Evolutionary conservation across 2,797 vertebrate genomes (phyloP).

Genomic region (Falco naumanni): DNA sequence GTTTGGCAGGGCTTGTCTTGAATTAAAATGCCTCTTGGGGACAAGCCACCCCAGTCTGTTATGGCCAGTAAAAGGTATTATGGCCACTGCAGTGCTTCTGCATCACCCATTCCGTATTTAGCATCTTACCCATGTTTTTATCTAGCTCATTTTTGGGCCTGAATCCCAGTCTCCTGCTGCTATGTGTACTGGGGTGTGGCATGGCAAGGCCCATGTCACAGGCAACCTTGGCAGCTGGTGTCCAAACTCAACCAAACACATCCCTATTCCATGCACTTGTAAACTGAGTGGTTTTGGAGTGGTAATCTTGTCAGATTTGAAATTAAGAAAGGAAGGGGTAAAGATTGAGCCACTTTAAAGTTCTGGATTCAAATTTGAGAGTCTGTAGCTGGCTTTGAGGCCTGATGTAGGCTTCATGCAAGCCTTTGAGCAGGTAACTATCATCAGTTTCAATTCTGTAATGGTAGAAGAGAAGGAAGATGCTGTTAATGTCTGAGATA

Average conservation of each 20-base stretch:
- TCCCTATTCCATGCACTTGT: neutral
- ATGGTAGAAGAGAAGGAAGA: neutral
- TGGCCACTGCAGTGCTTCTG: neutral
- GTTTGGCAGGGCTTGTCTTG: neutral
- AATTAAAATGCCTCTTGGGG: neutral
- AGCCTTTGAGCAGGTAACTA: neutral
- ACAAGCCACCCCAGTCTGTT: neutral
- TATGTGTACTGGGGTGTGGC: accelerated
- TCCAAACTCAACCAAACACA: neutral
- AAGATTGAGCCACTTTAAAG: neutral
- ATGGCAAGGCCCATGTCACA: neutral
- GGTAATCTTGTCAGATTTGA: neutral
- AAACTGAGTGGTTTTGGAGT: neutral
- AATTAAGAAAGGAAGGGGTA: neutral
- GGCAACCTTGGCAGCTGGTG: neutral
- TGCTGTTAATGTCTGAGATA: neutral
- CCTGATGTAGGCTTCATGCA: neutral
- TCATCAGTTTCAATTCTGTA: neutral
- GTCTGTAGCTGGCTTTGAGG: neutral
- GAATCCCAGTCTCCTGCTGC: neutral
- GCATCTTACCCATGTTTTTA: neutral
- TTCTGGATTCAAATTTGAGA: neutral
- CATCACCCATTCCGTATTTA: neutral
- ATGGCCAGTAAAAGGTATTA: neutral
- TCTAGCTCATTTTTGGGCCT: neutral